Conservation (phyloP, 2,888 invertebrate species). For the Tachina grossa region DNA sequence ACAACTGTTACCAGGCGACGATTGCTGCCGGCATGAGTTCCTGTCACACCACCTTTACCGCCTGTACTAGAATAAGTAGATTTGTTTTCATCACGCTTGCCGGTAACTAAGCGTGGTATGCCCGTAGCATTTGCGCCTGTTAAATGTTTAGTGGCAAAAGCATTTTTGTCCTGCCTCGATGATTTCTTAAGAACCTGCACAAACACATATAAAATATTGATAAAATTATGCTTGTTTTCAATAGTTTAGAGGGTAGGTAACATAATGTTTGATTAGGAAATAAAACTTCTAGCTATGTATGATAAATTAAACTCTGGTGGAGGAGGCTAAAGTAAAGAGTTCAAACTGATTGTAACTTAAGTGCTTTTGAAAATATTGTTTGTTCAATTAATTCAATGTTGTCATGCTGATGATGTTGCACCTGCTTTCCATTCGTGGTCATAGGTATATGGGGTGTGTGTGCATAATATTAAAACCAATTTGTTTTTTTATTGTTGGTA, state of each 20-base stretch:
- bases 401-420: slow-evolving; percentile 50
- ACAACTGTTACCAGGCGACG: slow-evolving; percentile 78
- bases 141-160: slow-evolving; percentile 61
- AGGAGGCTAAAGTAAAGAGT: background rate
- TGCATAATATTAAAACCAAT: slow-evolving; percentile 43
- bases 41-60: background rate
- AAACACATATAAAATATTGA: slow-evolving; percentile 51
- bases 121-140: slow-evolving; percentile 64
- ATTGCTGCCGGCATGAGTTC: slow-evolving; percentile 16
- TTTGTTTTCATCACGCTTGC: slow-evolving; percentile 45
- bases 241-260: slow-evolving; percentile 53
- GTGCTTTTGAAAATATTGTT: slow-evolving; percentile 41
- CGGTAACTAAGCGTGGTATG: slow-evolving; percentile 68
- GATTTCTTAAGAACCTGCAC: slow-evolving; percentile 65
- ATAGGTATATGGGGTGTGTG: slow-evolving; percentile 49
- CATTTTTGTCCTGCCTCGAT: slow-evolving; percentile 54
- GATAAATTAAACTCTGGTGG: background rate
- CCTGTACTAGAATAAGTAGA: background rate
- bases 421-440: slow-evolving; percentile 20
- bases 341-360: background rate
- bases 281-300: slow-evolving; percentile 14
- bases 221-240: slow-evolving; percentile 17
- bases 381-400: slow-evolving; percentile 44
- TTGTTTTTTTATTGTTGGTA: slow-evolving; percentile 15
- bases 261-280: slow-evolving; percentile 18